These are phyloP conservation scores for Machimus rusticus DNA, from an alignment of 2,888 invertebrate species.

Conservation along the genomic window DNA sequence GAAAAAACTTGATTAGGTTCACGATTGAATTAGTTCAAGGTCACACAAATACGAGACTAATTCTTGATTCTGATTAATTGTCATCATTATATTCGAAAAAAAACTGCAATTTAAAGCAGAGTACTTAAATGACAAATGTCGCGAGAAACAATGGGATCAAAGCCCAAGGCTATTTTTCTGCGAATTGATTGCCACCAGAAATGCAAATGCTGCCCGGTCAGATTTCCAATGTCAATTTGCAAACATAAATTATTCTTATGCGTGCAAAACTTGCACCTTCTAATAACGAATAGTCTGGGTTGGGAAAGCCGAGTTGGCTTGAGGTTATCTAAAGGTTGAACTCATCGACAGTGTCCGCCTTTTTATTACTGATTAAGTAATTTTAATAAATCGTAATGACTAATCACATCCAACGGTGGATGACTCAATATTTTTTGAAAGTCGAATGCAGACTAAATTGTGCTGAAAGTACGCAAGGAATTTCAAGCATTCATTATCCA, in stretches of 20 bases:
- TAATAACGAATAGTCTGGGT: neutral
- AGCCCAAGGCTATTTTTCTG: neutral
- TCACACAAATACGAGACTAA: neutral
- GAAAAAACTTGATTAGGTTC: neutral
- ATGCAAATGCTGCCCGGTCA: neutral
- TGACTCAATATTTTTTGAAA: neutral
- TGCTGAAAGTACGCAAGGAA: neutral
- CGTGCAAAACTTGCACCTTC: neutral
- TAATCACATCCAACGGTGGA: neutral
- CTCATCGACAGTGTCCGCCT: neutral
- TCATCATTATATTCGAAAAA: neutral
- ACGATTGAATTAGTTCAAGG: neutral
- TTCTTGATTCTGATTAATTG: neutral
- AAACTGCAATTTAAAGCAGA: neutral
- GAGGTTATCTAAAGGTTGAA: neutral
- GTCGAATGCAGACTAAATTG: neutral
- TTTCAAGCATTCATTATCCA: neutral
- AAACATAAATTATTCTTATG: neutral
- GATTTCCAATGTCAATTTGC: neutral
- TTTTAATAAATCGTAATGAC: neutral
- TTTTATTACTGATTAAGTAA: neutral
- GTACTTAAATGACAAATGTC: neutral
- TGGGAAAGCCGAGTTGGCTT: neutral
- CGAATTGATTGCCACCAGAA: neutral
- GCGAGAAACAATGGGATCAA: neutral